Evolutionary conservation across 2,113 vertebrate genomes (phyloP).

Genomic region (Myocastor coypus): DNA sequence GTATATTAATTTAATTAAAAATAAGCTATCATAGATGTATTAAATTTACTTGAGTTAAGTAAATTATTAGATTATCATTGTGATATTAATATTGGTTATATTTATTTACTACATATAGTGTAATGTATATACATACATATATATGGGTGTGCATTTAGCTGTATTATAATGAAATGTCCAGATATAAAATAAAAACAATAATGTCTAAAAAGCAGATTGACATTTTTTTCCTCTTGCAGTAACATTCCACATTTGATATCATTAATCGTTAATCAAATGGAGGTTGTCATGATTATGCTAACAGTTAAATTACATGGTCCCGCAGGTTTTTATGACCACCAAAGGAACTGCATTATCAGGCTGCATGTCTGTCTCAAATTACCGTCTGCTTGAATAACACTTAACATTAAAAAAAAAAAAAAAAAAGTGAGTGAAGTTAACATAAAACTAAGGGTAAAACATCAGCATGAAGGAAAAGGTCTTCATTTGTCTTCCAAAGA

Average conservation of each 20-base stretch:
- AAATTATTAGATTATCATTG: slow-evolving; percentile 74
- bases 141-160: neutral
- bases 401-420: no score
- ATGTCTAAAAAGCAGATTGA: neutral
- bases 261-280: slow-evolving; percentile 70
- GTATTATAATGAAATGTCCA: slow-evolving; percentile 28
- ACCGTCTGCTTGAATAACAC: slow-evolving; percentile 80
- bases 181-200: slow-evolving; percentile 32
- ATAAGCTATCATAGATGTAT: slow-evolving; percentile 70
- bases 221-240: slow-evolving; percentile 50
- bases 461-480: slow-evolving; percentile 87
- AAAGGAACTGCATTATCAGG: slow-evolving; percentile 85
- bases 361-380: slow-evolving; percentile 83
- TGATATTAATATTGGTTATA: slow-evolving; percentile 80
- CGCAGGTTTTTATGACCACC: slow-evolving; percentile 84
- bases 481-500: slow-evolving; percentile 85
- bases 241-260: slow-evolving; percentile 56
- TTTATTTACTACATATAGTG: slow-evolving; percentile 68
- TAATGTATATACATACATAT: slow-evolving; percentile 75
- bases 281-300: slow-evolving; percentile 75
- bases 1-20: slow-evolving; percentile 77
- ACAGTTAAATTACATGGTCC: slow-evolving; percentile 83
- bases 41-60: slow-evolving; percentile 75
- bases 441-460: slow-evolving; percentile 83
- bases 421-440: slow-evolving; percentile 86